A percentile compares a stretch with the other conserved stretches of the same genome.
Conservation (phyloP, 2,113 vertebrate species). For the Tyrannus savana region DNA sequence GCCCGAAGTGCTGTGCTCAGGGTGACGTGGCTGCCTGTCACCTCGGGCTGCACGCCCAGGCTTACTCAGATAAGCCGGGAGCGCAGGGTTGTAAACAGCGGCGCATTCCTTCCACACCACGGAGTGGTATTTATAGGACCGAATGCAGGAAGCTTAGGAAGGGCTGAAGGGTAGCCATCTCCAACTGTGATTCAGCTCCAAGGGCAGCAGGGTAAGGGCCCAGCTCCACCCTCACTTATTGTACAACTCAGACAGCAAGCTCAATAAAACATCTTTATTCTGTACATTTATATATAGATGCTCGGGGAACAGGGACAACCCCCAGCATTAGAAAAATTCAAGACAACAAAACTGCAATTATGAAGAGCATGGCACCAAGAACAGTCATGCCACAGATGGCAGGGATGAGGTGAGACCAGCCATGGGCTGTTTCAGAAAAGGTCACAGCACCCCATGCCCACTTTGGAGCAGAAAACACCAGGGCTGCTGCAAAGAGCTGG, state of each 20-base stretch:
- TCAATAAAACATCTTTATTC: conserved; percentile 83
- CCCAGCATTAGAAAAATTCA: conserved; percentile 73
- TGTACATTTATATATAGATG: conserved; percentile 76
- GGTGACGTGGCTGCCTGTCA: conserved; percentile 42
- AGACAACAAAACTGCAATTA: conserved; percentile 66
- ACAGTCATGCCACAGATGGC: conserved; percentile 58
- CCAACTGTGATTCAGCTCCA: background rate
- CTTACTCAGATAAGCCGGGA: conserved; percentile 30
- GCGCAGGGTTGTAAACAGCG: conserved; percentile 7
- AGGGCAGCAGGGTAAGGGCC: background rate
- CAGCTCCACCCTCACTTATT: background rate
- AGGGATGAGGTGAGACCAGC: conserved; percentile 25
- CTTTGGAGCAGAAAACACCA: conserved; percentile 10
- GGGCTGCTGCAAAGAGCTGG: conserved; percentile 33
- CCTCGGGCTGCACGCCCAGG: background rate
- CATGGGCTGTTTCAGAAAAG: background rate
- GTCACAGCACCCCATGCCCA: background rate
- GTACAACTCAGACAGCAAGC: background rate
- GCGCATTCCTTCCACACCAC: background rate
- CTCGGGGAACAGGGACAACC: conserved; percentile 53
- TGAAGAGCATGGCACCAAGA: conserved; percentile 67
- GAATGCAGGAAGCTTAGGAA: background rate
- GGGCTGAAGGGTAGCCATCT: background rate
- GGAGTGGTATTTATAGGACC: background rate
- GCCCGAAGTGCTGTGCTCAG: conserved; percentile 9